Evolutionary conservation across 2,888 invertebrate genomes (phyloP), one percentile per base, ranked within the genome.

Genomic region (Mythimna impura): DNA sequence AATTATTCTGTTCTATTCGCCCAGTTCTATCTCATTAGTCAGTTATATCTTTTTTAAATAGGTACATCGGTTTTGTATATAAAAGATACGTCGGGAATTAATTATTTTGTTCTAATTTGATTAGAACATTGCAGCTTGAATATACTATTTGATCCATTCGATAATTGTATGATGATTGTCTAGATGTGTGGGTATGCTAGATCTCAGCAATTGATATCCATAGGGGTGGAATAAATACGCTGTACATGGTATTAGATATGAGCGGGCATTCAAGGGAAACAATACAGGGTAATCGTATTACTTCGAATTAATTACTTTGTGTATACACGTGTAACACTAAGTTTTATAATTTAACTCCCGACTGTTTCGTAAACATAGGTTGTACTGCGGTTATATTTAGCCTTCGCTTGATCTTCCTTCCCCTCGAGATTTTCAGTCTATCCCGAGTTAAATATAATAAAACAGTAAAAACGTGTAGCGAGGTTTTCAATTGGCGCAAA

Each of bases 211-310:
- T 81, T 81, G 67, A 84, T 70, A 70, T 72, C 60, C 81, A 81
- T 22, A 66, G 66, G 34, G 54, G 81, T 8, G 81, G 84, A 81
- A 76, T 84, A 65, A 83, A 81, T 76, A 67, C 61, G 36, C 34
- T 62, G 69, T 52, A 10, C 30, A 64, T 66, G 68, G 65, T 69
- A 25, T 69, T 55, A 40, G 52, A 43, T 57, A 62, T 60, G 65
- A 71, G 66, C 40, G 67, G 34, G 68, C 54, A 69, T 80, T 69
- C 64, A 75, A 47, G 66, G 50, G 62, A 50, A 83, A 80, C 58
- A 68, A 60, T 75, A 69, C 52, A 17, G 10, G n/a, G n/a, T 79
- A 50, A 80, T 82, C 40, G 54, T 65, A 71, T 71, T 64, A 71
- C 63, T 34, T 54, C 22, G 54, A 66, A 71, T 60, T 71, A 81